These are phyloP conservation scores for Helobdella robusta DNA, from an alignment of 2,888 invertebrate species.

Conservation along the genomic window DNA sequence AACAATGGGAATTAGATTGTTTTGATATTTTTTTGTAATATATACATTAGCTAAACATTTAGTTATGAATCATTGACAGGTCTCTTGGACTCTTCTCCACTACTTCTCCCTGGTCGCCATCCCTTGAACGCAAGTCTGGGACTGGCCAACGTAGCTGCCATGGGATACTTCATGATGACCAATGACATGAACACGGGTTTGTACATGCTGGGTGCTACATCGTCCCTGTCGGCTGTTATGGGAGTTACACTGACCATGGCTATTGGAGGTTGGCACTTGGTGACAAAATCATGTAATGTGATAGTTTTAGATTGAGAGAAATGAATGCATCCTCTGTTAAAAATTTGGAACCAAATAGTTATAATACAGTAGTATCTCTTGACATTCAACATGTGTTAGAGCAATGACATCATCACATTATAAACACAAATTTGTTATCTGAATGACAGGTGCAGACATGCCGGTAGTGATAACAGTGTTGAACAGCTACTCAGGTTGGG, in stretches of 20 bases:
- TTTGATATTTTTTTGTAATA: background rate
- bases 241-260: constrained; percentile 78
- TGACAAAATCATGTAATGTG: too few species aligned
- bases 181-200: constrained; percentile 62
- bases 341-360: too few species aligned
- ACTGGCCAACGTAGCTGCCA: constrained; percentile 64
- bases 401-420: too few species aligned
- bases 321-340: too few species aligned
- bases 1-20: background rate
- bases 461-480: constrained; percentile 83
- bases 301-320: too few species aligned
- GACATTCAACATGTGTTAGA: too few species aligned
- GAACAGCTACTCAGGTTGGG: constrained; percentile 87
- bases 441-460: constrained; percentile 82
- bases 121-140: constrained; percentile 63
- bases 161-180: constrained; percentile 61
- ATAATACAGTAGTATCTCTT: too few species aligned
- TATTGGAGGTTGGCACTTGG: constrained; percentile 63
- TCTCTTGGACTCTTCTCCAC: constrained; percentile 66
- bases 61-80: too few species aligned
- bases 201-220: constrained; percentile 65
- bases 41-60: too few species aligned
- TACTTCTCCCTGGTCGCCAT: constrained; percentile 73
- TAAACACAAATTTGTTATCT: too few species aligned
- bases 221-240: constrained; percentile 68